Evolutionary conservation across 2,113 vertebrate genomes (phyloP).

Genomic region (Myotis brandtii): DNA sequence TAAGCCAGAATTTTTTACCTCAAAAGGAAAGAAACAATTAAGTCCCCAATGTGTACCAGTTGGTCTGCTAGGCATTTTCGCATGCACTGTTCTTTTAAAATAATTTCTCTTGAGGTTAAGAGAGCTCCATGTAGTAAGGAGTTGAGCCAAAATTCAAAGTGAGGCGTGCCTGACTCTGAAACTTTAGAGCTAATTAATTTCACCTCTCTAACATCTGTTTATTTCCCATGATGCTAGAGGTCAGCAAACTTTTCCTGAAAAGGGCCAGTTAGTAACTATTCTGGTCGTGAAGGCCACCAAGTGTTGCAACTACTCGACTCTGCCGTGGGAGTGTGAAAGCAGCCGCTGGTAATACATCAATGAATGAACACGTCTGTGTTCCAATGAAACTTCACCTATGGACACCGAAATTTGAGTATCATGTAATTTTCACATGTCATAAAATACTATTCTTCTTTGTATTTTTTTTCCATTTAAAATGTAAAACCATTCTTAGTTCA

Average conservation of each 20-base stretch:
- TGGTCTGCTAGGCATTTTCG: background rate
- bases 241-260: background rate
- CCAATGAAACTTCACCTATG: background rate
- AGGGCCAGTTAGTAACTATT: background rate
- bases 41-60: background rate
- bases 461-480: background rate
- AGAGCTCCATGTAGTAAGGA: background rate
- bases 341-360: background rate
- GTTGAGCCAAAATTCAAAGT: background rate
- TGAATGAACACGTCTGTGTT: background rate
- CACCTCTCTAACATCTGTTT: background rate
- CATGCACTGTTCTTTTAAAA: background rate
- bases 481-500: background rate
- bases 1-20: conserved; percentile 1
- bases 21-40: background rate
- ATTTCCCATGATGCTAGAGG: background rate
- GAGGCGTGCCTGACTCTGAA: background rate
- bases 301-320: background rate
- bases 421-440: background rate
- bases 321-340: background rate
- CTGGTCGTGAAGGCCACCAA: background rate
- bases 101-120: background rate
- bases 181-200: conserved; percentile 8
- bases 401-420: background rate
- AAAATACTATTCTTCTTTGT: background rate